These are phyloP conservation scores for Ferdinandea cuprea DNA, from an alignment of 2,888 invertebrate genomes.

Conservation along the genomic window DNA sequence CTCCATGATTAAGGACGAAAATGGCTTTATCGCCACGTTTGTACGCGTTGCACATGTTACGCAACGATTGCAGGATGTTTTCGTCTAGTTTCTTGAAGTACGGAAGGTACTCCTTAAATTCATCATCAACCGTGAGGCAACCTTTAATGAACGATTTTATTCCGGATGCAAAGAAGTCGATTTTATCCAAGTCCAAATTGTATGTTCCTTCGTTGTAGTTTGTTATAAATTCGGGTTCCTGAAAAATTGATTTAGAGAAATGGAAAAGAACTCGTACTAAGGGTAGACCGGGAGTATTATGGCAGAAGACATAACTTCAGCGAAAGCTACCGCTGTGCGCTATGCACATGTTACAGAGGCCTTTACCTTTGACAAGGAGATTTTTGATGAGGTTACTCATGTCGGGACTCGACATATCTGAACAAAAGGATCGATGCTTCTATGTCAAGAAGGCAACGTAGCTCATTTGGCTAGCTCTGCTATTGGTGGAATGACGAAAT, in stretches of 20 bases:
- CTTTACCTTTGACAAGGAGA: too few species aligned
- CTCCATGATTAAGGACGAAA: constrained; percentile 78
- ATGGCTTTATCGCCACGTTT: constrained; percentile 66
- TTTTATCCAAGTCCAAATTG: constrained; percentile 40
- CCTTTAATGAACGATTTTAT: constrained; percentile 35
- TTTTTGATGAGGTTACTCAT: too few species aligned
- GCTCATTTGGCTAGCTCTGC: too few species aligned
- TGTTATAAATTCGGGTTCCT: constrained; percentile 45
- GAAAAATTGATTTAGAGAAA: too few species aligned
- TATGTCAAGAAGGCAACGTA: too few species aligned
- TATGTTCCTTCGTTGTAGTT: constrained; percentile 37
- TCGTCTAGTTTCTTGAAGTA: constrained; percentile 74
- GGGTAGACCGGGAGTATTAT: too few species aligned
- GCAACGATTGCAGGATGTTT: constrained; percentile 42
- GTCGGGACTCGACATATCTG: too few species aligned
- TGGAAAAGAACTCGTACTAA: not conserved
- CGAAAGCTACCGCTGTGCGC: too few species aligned
- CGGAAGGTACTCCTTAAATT: constrained; percentile 70
- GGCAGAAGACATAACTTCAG: too few species aligned
- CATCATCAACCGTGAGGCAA: constrained; percentile 18
- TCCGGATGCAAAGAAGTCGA: constrained; percentile 41
- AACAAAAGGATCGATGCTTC: too few species aligned
- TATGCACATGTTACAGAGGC: too few species aligned
- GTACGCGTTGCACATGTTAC: constrained; percentile 68
- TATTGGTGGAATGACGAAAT: too few species aligned